These are phyloP conservation scores for Styela plicata DNA, from an alignment of 23 tunicate species.

Conservation along the genomic window DNA sequence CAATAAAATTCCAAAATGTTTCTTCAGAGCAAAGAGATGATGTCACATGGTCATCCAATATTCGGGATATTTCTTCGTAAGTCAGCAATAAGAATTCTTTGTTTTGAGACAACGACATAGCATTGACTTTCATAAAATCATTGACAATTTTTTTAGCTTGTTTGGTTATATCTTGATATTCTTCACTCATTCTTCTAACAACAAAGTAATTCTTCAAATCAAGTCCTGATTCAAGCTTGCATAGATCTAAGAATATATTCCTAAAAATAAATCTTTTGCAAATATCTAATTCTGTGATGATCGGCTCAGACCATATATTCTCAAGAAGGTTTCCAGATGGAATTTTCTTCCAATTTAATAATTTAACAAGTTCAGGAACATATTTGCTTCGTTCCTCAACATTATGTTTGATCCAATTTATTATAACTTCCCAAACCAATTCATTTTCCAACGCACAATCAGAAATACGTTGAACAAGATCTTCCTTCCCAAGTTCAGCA, in stretches of 20 bases:
- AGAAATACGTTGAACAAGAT: background rate
- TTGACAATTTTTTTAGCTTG: background rate
- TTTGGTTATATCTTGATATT: background rate
- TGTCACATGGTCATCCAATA: background rate
- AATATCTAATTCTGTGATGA: background rate
- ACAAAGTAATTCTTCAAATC: background rate
- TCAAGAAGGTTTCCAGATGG: background rate
- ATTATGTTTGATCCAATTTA: background rate
- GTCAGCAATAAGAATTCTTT: background rate
- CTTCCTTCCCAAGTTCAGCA: background rate
- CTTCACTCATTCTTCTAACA: background rate
- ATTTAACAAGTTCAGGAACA: background rate
- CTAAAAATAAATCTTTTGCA: background rate
- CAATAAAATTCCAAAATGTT: background rate
- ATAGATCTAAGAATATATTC: background rate
- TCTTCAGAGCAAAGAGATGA: background rate
- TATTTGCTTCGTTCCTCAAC: background rate
- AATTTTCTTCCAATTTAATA: background rate
- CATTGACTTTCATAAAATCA: background rate
- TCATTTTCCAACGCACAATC: background rate
- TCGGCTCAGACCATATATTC: background rate
- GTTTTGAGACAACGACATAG: background rate
- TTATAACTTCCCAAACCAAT: background rate
- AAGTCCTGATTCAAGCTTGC: background rate
- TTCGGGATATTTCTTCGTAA: background rate